phyloP scores from a whole-genome alignment of 2,113 vertebrate genomes.

The Sorex fumeus region DNA sequence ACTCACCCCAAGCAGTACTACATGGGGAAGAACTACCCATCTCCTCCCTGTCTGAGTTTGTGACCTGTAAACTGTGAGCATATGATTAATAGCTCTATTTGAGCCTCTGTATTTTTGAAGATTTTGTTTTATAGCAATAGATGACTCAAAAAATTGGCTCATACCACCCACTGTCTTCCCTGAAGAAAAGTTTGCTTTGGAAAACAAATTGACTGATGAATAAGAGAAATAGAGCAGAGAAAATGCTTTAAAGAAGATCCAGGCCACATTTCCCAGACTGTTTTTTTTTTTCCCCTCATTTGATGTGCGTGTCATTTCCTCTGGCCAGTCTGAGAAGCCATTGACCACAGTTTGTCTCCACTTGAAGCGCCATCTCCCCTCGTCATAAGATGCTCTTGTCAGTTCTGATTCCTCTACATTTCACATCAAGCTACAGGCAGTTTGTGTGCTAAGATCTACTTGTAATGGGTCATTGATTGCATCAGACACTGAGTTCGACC shows the following conservation, averaged over 20 bases:
- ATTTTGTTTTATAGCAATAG: slow-evolving; percentile 18
- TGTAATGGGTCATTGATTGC: neutral
- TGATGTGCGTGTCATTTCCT: neutral
- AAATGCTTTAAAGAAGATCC: neutral
- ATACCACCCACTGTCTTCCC: neutral
- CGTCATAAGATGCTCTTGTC: neutral
- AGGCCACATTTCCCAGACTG: neutral
- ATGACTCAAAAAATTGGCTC: slow-evolving; percentile 35
- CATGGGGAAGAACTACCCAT: neutral
- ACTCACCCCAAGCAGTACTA: neutral
- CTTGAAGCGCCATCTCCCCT: neutral
- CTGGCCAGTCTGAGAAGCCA: neutral
- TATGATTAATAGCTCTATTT: slow-evolving; percentile 9
- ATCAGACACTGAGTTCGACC: neutral
- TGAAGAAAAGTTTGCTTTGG: slow-evolving; percentile 41
- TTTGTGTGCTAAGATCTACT: neutral
- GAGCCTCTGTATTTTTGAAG: neutral
- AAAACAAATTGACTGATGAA: slow-evolving; percentile 30
- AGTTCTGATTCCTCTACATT: slow-evolving; percentile 19
- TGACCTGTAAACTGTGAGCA: neutral
- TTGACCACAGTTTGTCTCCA: neutral
- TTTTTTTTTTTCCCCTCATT: neutral
- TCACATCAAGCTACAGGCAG: neutral
- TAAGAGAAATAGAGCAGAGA: slow-evolving; percentile 49
- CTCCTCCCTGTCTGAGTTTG: neutral